Evolutionary conservation across 2,113 vertebrate genomes (phyloP).

Genomic region (Malurus cyaneus): DNA sequence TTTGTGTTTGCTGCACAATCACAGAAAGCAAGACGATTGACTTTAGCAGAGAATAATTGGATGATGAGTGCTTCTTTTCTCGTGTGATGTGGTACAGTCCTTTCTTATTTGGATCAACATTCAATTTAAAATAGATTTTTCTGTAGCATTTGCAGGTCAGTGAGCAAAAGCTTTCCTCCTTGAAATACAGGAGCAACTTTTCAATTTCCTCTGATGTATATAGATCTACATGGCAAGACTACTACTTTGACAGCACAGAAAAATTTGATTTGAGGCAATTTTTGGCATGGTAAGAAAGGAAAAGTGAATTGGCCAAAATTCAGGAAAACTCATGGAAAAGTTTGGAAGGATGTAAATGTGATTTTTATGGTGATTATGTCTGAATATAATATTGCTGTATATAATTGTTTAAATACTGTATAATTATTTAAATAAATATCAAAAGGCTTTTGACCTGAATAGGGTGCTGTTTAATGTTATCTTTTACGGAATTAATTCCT

Average conservation of each 20-base stretch:
- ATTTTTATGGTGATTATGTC: not conserved
- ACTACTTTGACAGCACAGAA: not conserved
- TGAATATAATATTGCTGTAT: not conserved
- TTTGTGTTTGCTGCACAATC: not conserved
- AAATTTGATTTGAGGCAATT: not conserved
- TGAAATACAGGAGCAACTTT: not conserved
- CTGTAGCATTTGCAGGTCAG: not conserved
- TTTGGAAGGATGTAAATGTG: not conserved
- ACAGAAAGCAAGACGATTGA: not conserved
- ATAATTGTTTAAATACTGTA: not conserved
- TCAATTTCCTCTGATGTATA: not conserved
- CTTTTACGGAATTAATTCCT: not conserved
- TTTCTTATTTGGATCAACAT: conserved; percentile 44
- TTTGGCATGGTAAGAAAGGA: not conserved
- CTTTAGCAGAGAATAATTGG: conserved; percentile 6
- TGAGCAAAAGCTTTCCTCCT: not conserved
- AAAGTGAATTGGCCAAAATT: not conserved
- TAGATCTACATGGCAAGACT: not conserved
- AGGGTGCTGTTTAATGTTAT: not conserved
- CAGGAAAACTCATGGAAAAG: not conserved
- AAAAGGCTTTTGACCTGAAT: not conserved
- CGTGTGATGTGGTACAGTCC: not conserved
- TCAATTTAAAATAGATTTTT: conserved; percentile 42
- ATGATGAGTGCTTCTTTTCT: not conserved
- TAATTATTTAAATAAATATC: no score